Evolutionary conservation across 92 coral and sea anemone species (phyloP).

Genomic region (Scolanthus callimorphus): DNA sequence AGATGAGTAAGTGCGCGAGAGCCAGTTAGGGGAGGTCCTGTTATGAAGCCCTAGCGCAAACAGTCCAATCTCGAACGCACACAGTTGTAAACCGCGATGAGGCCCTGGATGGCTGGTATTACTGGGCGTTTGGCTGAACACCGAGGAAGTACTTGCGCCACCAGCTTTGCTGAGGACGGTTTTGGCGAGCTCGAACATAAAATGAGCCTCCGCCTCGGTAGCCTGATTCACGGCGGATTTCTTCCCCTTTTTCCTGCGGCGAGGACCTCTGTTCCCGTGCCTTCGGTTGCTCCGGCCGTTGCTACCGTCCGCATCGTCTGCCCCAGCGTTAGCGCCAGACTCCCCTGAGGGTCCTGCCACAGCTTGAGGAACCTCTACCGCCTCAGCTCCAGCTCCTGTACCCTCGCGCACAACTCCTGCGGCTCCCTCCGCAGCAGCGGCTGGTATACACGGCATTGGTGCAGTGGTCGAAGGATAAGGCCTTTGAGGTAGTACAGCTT

Average conservation of each 20-base stretch:
- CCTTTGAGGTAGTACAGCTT: no score
- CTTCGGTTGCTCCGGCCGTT: conserved; percentile 47
- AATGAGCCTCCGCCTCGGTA: conserved; percentile 98
- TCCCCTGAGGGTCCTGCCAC: conserved; percentile 6
- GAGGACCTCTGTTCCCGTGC: conserved; percentile 23
- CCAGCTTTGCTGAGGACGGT: conserved; percentile 82
- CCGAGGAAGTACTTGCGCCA: conserved; percentile 78
- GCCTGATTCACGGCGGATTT: conserved; percentile 74
- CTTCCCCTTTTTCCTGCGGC: conserved; percentile 50
- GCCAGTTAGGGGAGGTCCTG: conserved; percentile 90
- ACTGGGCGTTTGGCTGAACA: conserved; percentile 66
- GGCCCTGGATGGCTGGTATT: conserved; percentile 73
- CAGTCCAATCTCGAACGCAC: conserved; percentile 97
- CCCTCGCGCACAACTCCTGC: conserved; percentile 4
- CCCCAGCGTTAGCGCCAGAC: conserved; percentile 20
- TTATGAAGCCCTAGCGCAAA: conserved; percentile 96
- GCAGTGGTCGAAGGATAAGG: neutral
- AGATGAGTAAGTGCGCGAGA: conserved; percentile 94
- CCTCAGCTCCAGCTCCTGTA: conserved; percentile 14
- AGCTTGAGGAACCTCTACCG: conserved; percentile 24
- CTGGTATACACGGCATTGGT: neutral
- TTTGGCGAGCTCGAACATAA: conserved; percentile 96
- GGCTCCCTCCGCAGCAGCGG: neutral
- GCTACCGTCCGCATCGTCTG: conserved; percentile 38
- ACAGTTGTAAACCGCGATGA: conserved; percentile 81